Evolutionary conservation across 1,140 invertebrate genomes (phyloP).

Genomic region (Eulimnadia texana): DNA sequence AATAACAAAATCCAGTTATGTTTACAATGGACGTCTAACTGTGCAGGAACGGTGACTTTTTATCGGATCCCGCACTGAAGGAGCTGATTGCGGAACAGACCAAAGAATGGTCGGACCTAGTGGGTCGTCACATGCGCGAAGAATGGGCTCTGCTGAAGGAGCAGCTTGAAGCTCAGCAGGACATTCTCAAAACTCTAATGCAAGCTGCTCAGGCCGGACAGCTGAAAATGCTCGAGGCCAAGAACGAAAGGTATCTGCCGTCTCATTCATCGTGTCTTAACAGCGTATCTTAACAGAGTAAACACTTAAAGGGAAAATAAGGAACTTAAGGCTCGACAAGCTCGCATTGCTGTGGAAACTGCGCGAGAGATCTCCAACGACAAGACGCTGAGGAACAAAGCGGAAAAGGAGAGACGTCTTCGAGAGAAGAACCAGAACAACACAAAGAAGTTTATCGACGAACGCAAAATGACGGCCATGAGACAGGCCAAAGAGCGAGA

Average conservation of each 20-base stretch:
- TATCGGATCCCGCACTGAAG: conserved; percentile 58
- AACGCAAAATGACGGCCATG: conserved; percentile 69
- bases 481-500: conserved; percentile 89
- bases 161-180: conserved; percentile 71
- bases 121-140: conserved; percentile 73
- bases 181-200: conserved; percentile 72
- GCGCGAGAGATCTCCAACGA: conserved; percentile 89
- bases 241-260: conserved; percentile 75
- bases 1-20: not conserved
- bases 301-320: conserved; percentile 93
- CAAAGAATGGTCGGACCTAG: conserved; percentile 82
- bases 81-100: conserved; percentile 78
- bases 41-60: conserved; percentile 61
- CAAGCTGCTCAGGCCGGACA: conserved; percentile 67
- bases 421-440: conserved; percentile 97
- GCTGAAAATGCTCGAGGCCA: conserved; percentile 73
- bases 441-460: conserved; percentile 97
- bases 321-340: conserved; percentile 88
- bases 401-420: conserved; percentile 82
- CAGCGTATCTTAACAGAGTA: too few species aligned
- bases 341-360: conserved; percentile 91
- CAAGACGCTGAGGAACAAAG: conserved; percentile 91
- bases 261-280: conserved; percentile 13
- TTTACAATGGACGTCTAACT: not conserved
- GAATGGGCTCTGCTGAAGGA: conserved; percentile 72